Percentiles rank a stretch among this genome's conserved stretches.
Conservation (phyloP, 2,888 invertebrate species). For the Synergus itoensis region DNA sequence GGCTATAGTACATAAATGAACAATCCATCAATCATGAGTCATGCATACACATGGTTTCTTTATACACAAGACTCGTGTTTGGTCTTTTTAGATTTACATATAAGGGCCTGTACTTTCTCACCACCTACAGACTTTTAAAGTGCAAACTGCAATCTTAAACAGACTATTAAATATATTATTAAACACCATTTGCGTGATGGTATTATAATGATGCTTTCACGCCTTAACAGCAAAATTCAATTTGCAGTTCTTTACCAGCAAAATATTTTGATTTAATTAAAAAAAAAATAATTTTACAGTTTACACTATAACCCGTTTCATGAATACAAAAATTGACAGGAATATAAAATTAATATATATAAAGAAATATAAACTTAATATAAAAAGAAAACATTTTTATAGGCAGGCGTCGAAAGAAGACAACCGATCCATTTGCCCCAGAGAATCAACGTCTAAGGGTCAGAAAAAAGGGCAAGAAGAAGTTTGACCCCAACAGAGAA, state of each 20-base stretch:
- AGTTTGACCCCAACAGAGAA: slow-evolving; percentile 47
- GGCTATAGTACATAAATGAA: not conserved
- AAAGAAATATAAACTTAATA: not conserved
- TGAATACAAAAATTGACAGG: not conserved
- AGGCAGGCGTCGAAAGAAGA: slow-evolving; percentile 68
- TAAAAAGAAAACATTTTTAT: slow-evolving; percentile 37
- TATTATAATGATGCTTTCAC: slow-evolving; percentile 14
- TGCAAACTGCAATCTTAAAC: slow-evolving; percentile 25
- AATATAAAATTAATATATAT: not conserved
- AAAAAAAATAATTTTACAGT: not conserved
- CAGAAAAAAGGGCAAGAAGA: slow-evolving; percentile 50
- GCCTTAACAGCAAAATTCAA: not conserved
- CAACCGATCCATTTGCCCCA: slow-evolving; percentile 64
- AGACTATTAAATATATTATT: slow-evolving; percentile 14
- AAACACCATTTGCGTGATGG: not conserved
- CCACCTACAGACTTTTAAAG: slow-evolving; percentile 34
- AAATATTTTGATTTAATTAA: not conserved
- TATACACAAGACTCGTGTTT: slow-evolving; percentile 11
- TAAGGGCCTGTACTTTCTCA: slow-evolving; percentile 26
- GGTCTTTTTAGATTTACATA: slow-evolving; percentile 20
- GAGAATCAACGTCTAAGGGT: slow-evolving; percentile 70
- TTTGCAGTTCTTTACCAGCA: not conserved
- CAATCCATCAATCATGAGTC: slow-evolving; percentile 31
- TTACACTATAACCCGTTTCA: not conserved
- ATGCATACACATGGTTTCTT: not conserved